Conservation (phyloP, 2,888 invertebrate genomes). For the Galeruca laticollis region DNA sequence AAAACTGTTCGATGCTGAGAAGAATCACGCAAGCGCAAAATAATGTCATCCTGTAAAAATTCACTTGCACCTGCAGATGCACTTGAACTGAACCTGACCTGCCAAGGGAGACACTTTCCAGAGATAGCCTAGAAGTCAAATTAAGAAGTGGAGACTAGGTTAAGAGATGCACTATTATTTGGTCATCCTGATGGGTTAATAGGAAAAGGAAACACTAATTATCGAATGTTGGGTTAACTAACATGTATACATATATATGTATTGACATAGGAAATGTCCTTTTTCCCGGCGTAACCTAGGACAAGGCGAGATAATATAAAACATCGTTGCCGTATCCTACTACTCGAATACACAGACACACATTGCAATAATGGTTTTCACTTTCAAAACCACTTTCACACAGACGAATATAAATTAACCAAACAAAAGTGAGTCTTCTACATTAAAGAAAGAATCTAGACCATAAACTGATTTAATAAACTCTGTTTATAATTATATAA, state of each 20-base stretch:
- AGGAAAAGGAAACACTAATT: not conserved
- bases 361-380: slow-evolving; percentile 41
- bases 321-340: slow-evolving; percentile 52
- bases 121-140: slow-evolving; percentile 62
- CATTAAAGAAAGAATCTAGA: slow-evolving; percentile 44
- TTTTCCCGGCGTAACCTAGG: slow-evolving; percentile 63
- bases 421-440: slow-evolving; percentile 55
- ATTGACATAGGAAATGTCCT: slow-evolving; percentile 53
- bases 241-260: slow-evolving; percentile 27
- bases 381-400: slow-evolving; percentile 54
- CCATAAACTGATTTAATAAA: slow-evolving; percentile 48
- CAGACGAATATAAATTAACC: slow-evolving; percentile 39
- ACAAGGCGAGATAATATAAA: slow-evolving; percentile 52
- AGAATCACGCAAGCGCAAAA: slow-evolving; percentile 27
- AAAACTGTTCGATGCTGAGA: not conserved
- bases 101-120: slow-evolving; percentile 61
- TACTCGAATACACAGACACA: slow-evolving; percentile 38
- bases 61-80: slow-evolving; percentile 64
- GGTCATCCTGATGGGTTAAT: not conserved
- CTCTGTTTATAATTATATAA: slow-evolving; percentile 50
- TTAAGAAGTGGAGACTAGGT: slow-evolving; percentile 50
- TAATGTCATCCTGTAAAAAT: slow-evolving; percentile 12
- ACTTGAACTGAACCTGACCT: slow-evolving; percentile 69
- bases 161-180: slow-evolving; percentile 44
- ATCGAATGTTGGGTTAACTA: not conserved